A percentile compares a stretch with the other conserved stretches of the same genome.
Conservation (phyloP, 2,888 invertebrate genomes). For the Chydorus sphaericus region DNA sequence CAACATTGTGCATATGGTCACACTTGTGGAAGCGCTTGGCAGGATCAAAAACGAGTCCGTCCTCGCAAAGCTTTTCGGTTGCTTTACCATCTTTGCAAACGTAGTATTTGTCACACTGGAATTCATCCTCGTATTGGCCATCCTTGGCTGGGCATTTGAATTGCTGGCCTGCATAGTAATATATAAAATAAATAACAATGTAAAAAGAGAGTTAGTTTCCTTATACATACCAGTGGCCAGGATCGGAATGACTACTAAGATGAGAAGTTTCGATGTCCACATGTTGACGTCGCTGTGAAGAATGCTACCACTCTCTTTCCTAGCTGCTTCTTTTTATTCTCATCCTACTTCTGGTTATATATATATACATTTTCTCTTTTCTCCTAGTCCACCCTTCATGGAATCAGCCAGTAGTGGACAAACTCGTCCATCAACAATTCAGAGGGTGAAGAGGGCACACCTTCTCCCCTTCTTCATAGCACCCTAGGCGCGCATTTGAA, state of each 20-base stretch:
- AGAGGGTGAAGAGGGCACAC: no score
- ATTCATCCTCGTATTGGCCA: slow-evolving; percentile 61
- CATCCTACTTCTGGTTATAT: neutral
- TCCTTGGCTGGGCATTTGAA: slow-evolving; percentile 66
- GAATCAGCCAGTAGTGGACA: no score
- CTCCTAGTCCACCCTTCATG: neutral
- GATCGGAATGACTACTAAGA: neutral
- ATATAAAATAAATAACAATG: neutral
- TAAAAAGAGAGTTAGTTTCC: no score
- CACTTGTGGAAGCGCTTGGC: slow-evolving; percentile 74
- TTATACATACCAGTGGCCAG: neutral
- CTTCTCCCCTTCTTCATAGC: neutral
- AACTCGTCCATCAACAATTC: no score
- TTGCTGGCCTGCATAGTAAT: neutral
- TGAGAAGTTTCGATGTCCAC: neutral
- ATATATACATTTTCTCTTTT: neutral
- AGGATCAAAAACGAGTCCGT: slow-evolving; percentile 77
- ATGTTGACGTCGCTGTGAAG: neutral
- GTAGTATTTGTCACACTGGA: slow-evolving; percentile 77
- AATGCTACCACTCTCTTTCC: neutral
- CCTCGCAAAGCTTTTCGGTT: slow-evolving; percentile 63
- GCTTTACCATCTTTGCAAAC: slow-evolving; percentile 57
- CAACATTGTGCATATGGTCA: slow-evolving; percentile 82
- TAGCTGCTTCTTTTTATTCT: slow-evolving; percentile 4
- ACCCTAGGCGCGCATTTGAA: neutral